These are phyloP conservation scores for Zaprionus camerounensis DNA, from an alignment of 1,140 invertebrate species.

Conservation along the genomic window DNA sequence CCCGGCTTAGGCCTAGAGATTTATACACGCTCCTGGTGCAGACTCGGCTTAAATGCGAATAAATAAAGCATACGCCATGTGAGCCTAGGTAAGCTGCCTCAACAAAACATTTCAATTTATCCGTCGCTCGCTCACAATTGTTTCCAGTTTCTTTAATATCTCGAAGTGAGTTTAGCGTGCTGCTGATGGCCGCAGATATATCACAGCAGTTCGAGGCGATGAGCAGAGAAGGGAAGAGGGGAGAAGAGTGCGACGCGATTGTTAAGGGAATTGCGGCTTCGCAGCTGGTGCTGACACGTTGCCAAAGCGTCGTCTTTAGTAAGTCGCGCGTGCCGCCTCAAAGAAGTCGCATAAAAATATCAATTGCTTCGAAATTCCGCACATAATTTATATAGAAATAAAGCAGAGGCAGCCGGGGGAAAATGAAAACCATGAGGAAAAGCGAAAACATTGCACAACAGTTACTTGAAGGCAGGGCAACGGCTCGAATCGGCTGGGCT, in stretches of 20 bases:
- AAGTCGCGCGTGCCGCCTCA: constrained; percentile 19
- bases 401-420: not conserved
- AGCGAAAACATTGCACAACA: not conserved
- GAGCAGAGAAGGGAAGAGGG: not conserved
- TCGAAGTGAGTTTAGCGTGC: constrained; percentile 35
- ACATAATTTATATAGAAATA: constrained; percentile 59
- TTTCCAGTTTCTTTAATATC: constrained; percentile 57
- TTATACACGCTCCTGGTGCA: constrained; percentile 19
- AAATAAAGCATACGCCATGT: constrained; percentile 49
- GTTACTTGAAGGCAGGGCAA: constrained; percentile 18
- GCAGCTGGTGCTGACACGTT: constrained; percentile 54
- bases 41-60: constrained; percentile 34
- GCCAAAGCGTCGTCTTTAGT: constrained; percentile 52
- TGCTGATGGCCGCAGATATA: constrained; percentile 65
- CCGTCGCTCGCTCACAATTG: constrained; percentile 10
- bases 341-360: constrained; percentile 33
- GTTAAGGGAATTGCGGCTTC: constrained; percentile 25
- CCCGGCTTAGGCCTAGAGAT: constrained; percentile 29
- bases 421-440: not conserved
- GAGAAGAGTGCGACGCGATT: not conserved
- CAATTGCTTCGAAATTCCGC: constrained; percentile 49
- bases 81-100: constrained; percentile 59
- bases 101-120: constrained; percentile 68
- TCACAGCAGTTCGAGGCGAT: constrained; percentile 40
- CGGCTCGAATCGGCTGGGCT: not conserved